Conservation (phyloP, 1,140 invertebrate genomes). For the Lamellibrachia luymesi region DNA sequence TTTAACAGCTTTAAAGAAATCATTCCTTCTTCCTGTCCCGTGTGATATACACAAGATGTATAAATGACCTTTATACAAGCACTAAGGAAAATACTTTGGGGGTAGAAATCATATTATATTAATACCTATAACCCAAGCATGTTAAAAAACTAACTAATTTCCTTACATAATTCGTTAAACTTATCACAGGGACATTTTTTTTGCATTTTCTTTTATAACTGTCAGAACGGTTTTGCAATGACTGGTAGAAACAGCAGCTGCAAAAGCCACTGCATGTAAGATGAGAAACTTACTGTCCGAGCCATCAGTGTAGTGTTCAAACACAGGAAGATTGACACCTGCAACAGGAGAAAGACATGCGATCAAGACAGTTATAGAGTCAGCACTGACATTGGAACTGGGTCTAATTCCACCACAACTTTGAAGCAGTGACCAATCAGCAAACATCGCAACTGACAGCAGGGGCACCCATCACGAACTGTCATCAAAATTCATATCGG, state of each 20-base stretch:
- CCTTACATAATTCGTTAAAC: no score
- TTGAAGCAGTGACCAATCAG: no score
- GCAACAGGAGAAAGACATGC: constrained; percentile 32
- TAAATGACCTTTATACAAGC: no score
- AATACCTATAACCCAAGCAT: background rate
- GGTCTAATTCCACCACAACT: no score
- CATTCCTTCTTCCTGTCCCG: no score
- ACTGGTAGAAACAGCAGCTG: background rate
- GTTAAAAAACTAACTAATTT: background rate
- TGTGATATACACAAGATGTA: no score
- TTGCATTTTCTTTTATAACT: background rate
- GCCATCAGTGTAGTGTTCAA: constrained; percentile 94
- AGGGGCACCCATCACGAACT: no score
- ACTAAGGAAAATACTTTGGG: background rate
- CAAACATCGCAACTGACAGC: no score
- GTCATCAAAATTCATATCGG: no score
- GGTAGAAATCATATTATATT: background rate
- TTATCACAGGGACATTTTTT: background rate
- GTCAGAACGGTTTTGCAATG: background rate
- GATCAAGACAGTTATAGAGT: background rate
- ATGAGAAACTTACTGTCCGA: constrained; percentile 66
- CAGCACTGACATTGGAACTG: background rate
- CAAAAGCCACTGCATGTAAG: background rate
- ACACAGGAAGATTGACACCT: constrained; percentile 91
- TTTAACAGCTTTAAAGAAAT: no score